Conservation (phyloP, 2,888 invertebrate genomes). For the Panopea generosa region DNA sequence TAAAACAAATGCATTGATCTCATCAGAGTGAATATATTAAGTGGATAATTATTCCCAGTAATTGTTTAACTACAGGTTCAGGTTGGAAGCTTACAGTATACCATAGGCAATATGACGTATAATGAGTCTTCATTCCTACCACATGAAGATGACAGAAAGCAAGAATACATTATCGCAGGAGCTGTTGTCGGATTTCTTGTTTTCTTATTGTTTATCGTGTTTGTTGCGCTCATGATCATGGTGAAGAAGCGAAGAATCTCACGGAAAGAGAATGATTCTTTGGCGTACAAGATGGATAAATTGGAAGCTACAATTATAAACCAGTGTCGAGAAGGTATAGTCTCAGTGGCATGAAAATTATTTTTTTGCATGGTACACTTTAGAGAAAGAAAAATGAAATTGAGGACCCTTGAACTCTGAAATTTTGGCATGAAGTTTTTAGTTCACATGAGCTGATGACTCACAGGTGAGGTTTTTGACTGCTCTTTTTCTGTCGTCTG, state of each 20-base stretch:
- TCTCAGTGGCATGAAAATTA: not conserved
- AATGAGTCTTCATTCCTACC: conserved; percentile 91
- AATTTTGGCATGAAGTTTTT: no score
- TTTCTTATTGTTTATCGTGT: conserved; percentile 94
- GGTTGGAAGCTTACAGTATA: conserved; percentile 94
- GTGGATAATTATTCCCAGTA: no score
- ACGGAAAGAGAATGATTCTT: conserved; percentile 98
- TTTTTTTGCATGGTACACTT: no score
- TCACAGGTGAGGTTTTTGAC: no score
- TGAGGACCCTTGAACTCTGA: no score
- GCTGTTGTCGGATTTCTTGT: conserved; percentile 92
- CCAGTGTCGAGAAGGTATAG: conserved; percentile 95
- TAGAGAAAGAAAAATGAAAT: no score
- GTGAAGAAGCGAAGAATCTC: conserved; percentile 94
- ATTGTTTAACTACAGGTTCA: conserved; percentile 84
- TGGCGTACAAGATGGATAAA: conserved; percentile 99
- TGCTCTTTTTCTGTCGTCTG: no score
- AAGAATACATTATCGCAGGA: conserved; percentile 86
- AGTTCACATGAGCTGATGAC: no score
- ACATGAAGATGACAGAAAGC: not conserved
- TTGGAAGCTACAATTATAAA: conserved; percentile 98
- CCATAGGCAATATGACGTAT: conserved; percentile 95
- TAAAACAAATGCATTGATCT: no score
- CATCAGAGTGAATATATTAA: no score
- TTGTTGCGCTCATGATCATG: conserved; percentile 90